phyloP scores from a whole-genome alignment of 2,888 invertebrate genomes.

The Ophioninae sp. region DNA sequence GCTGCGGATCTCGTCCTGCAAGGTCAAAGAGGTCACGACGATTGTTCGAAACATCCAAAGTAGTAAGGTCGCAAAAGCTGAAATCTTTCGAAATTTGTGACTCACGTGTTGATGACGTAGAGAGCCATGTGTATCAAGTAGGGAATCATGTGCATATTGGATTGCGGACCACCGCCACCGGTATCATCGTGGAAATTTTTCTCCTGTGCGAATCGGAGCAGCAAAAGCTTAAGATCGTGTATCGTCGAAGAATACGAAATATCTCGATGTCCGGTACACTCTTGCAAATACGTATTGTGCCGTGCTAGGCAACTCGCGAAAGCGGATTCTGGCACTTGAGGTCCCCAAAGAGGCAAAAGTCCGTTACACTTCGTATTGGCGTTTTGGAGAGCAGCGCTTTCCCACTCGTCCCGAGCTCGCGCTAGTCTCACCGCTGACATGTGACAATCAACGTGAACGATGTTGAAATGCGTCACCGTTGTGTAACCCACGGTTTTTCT shows the following conservation, averaged over 20 bases:
- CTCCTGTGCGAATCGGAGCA: constrained; percentile 95
- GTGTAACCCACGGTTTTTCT: constrained; percentile 94
- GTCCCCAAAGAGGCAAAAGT: constrained; percentile 97
- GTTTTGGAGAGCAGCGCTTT: constrained; percentile 98
- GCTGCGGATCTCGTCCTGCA: constrained; percentile 87
- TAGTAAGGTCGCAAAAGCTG: neutral
- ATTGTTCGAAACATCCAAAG: neutral
- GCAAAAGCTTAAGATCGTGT: constrained; percentile 95
- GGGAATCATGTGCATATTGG: constrained; percentile 98
- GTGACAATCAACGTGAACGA: constrained; percentile 99
- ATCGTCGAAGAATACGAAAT: constrained; percentile 91
- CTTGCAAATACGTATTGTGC: constrained; percentile 92
- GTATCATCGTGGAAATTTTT: constrained; percentile 98
- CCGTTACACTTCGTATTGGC: constrained; percentile 99
- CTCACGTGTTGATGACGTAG: constrained; percentile 94
- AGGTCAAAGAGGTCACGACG: neutral
- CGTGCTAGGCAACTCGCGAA: constrained; percentile 96
- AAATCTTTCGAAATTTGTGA: constrained; percentile 59
- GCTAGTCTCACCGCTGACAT: constrained; percentile 94
- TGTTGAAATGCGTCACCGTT: constrained; percentile 98
- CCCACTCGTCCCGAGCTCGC: constrained; percentile 94
- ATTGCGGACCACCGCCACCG: constrained; percentile 97
- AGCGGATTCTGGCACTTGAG: constrained; percentile 94
- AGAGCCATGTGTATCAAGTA: constrained; percentile 97
- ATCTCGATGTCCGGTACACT: constrained; percentile 88